Percentiles rank a stretch among this genome's conserved stretches.
phyloP scores from a whole-genome alignment of 2,888 invertebrate species.

The Tipula unca region DNA sequence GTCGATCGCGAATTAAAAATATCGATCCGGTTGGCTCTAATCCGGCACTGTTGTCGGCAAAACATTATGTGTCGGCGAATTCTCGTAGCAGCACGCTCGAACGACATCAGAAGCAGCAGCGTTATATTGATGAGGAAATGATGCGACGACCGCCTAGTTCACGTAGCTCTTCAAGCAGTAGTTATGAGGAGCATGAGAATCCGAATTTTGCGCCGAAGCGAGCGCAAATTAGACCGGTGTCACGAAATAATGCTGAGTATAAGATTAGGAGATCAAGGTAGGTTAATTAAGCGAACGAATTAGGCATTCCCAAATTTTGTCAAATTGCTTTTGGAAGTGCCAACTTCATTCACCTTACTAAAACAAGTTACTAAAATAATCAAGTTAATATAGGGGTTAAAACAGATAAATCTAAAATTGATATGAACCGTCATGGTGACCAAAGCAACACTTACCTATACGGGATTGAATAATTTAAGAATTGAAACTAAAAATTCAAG shows the following conservation, averaged over 20 bases:
- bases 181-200: constrained; percentile 36
- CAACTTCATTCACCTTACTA: no score
- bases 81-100: constrained; percentile 40
- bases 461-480: no score
- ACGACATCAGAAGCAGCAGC: constrained; percentile 32
- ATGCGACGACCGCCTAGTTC: constrained; percentile 33
- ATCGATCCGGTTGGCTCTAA: constrained; percentile 17
- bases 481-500: no score
- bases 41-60: constrained; percentile 28
- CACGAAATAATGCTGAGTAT: constrained; percentile 38
- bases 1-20: constrained; percentile 25
- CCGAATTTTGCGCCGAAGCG: constrained; percentile 30
- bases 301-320: not conserved
- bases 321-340: no score
- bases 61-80: constrained; percentile 36
- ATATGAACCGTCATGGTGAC: no score
- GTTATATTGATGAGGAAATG: constrained; percentile 32
- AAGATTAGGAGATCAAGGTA: constrained; percentile 41
- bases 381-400: no score
- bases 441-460: no score
- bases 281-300: not conserved
- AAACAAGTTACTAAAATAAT: no score
- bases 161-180: constrained; percentile 41
- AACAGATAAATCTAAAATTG: no score
- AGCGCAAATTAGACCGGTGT: constrained; percentile 31